Percentiles rank a stretch among this genome's conserved stretches.
These are phyloP conservation scores for Mustelus asterias DNA, from an alignment of 2,113 vertebrate species.

Conservation along the genomic window DNA sequence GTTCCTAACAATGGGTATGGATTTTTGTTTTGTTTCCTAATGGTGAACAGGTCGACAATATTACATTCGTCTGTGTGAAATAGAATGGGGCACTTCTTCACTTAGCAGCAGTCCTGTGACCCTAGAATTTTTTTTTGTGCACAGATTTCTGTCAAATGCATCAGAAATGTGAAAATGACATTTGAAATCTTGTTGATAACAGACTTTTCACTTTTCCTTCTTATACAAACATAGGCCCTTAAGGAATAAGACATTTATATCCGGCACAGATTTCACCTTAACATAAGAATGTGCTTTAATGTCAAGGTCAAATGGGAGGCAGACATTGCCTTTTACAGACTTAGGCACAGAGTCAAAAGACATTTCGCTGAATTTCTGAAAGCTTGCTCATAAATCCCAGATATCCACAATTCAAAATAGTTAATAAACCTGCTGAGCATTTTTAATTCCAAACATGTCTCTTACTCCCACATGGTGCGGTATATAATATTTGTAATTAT, in stretches of 20 bases:
- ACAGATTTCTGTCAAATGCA: slow-evolving; percentile 9
- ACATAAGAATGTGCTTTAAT: slow-evolving; percentile 16
- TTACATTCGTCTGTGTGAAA: neutral
- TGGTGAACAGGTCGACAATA: neutral
- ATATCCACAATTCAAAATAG: slow-evolving; percentile 18
- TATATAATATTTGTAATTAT: neutral
- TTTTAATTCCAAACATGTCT: neutral
- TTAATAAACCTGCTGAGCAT: neutral
- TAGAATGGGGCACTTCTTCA: neutral
- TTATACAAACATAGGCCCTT: neutral
- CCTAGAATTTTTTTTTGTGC: neutral
- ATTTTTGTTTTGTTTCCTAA: neutral
- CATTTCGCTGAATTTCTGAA: neutral
- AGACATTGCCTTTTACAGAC: slow-evolving; percentile 8
- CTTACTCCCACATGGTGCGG: neutral
- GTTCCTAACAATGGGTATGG: neutral
- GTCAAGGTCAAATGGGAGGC: slow-evolving; percentile 7
- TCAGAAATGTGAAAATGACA: neutral
- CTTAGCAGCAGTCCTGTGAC: neutral
- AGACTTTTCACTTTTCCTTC: neutral
- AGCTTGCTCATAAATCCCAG: neutral
- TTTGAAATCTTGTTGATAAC: neutral
- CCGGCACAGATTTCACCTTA: neutral
- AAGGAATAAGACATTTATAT: neutral
- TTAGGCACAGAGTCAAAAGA: slow-evolving; percentile 2